Evolutionary conservation across 1,140 invertebrate genomes (phyloP), one percentile per base, ranked within the genome.

Genomic region (Caerostris darwini): DNA sequence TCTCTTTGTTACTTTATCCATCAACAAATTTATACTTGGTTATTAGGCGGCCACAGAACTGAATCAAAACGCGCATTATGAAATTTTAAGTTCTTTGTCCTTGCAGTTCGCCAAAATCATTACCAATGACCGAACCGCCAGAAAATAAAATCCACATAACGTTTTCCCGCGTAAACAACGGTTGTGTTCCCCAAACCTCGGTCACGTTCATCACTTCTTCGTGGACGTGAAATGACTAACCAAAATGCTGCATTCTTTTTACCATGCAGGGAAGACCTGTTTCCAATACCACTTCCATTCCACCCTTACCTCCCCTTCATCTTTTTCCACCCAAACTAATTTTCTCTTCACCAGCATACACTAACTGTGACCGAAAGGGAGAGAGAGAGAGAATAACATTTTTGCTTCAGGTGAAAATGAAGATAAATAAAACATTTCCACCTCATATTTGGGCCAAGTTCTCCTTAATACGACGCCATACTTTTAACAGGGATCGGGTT

Each of bases 161-260:
- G 82, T 85, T 85, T 67, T n/a, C 82, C 82, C 19, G 54, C 82
- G 82, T 85, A 85, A 85, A 85, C 82, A 85, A 85, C 82, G 82
- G 82, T 85, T 59, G 69, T 77, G 69, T 59, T 58, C 57, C 82
- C 82, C 64, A n/a, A 85, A 85, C 82, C 19, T 85, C 57, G 57
- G 82, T 85, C 82, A 85, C 82, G 82, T n/a, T n/a, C n/a, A 85
- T 85, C 10, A n/a, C 57, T 58, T 17, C 57, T 85, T 85, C n/a
- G 5, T 34, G 57, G 54, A 85, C 82, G 82, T 85, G 82, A 85
- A 56, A 58, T 8, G 82, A 85, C 82, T 85, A 3, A 56, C 82
- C 82, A 85, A 85, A 17, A 59, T 6, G 53, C 53, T 82, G 82
- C 54, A 19, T 57, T 57, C 54, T 58, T 85, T 34, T 85, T n/a